Evolutionary conservation across 2,888 invertebrate species (phyloP), one percentile per base, ranked within the genome.

Genomic region (Bugula neritina): DNA sequence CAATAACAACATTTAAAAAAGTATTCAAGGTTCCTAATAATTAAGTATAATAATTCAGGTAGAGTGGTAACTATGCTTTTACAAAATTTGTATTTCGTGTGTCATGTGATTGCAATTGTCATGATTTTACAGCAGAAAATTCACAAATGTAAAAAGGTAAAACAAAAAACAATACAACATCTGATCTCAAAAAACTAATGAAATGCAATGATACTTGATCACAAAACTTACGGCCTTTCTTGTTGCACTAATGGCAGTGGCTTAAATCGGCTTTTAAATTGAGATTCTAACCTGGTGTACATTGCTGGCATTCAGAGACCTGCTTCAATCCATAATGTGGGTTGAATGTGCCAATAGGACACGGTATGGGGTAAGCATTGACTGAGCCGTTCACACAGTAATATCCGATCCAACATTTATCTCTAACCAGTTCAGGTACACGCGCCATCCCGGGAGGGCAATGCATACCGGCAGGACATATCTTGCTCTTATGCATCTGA

Each of bases 341-440:
- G 74, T 78, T 82, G 74, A 79, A 83, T 23, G 81, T 82, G 31
- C 82, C 81, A 71, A 76, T 78, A 0, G 82, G 82, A 74, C 83
- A 83, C 0, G 81, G 78, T 2, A 82, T 79, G 0, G 82, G 83
- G 34, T 75, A 79, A 0, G 80, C 78, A 71, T 79, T 80, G 23
- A 82, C 77, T 74, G 82, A 78, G n/a, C 83, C 83, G 34, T 75
- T 72, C 1, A 80, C 82, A 74, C 83, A 83, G 73, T 83, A 83
- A 72, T 81, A 74, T 29, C 82, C 83, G n/a, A 72, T 73, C 2
- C 80, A 76, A 75, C 82, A 83, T 21, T 76, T 74, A 69, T 81
- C 77, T 1, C 34, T 71, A 25, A 76, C 75, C 2, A 80, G 74
- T 71, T 82, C 79, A 13, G 82, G 82, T 58, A 77, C 77, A 31